These are phyloP conservation scores for Hirtodrosophila duncani DNA, from an alignment of 2,888 invertebrate species.

Conservation along the genomic window DNA sequence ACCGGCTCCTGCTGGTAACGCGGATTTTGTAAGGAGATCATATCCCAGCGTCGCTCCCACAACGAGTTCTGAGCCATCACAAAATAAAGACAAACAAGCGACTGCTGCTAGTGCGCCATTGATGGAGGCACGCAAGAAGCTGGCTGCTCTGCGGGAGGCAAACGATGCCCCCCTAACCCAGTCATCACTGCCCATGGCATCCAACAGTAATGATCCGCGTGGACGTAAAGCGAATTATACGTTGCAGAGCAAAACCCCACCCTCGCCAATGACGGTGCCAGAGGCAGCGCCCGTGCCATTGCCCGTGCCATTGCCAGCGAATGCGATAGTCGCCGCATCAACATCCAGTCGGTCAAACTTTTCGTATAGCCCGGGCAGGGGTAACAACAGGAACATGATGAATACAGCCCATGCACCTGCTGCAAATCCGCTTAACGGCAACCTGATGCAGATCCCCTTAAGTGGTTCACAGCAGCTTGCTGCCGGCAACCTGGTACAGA, in stretches of 20 bases:
- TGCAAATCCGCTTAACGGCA: no score
- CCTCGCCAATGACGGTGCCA: no score
- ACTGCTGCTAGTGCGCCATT: background rate
- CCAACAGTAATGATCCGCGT: slow-evolving; percentile 23
- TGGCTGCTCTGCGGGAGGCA: slow-evolving; percentile 27
- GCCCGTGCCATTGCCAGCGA: no score
- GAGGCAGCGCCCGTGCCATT: no score
- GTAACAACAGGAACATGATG: no score
- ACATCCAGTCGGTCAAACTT: no score
- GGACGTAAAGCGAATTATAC: slow-evolving; percentile 18
- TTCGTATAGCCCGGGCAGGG: no score
- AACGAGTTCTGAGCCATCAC: background rate
- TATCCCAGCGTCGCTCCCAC: background rate
- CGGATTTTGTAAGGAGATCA: background rate
- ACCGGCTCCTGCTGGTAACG: background rate
- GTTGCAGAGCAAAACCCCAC: background rate
- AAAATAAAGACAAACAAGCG: background rate
- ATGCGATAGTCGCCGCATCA: no score
- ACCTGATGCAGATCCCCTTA: no score
- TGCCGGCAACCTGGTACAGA: no score
- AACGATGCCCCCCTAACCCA: background rate
- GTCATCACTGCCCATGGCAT: background rate
- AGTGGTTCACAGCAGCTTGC: no score
- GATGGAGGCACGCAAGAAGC: slow-evolving; percentile 52
- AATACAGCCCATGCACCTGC: no score